These are phyloP conservation scores for Syngnathus scovelli DNA, from an alignment of 2,113 vertebrate species.

Conservation along the genomic window DNA sequence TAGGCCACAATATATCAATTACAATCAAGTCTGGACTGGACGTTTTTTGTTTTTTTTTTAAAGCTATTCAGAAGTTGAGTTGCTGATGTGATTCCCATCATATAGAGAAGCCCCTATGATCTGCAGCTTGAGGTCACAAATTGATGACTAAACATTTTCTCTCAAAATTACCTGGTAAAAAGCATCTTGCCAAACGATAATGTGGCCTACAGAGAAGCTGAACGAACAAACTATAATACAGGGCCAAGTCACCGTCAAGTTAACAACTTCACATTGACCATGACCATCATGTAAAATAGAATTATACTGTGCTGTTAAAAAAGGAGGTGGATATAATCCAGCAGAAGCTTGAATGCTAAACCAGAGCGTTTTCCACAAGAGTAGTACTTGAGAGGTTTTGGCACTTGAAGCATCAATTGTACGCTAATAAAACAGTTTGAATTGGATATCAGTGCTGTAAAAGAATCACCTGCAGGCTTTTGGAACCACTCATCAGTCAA, in stretches of 20 bases:
- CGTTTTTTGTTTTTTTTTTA: too few species aligned
- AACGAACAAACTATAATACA: neutral
- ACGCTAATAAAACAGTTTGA: conserved; percentile 59
- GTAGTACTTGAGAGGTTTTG: conserved; percentile 57
- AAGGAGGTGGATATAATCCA: conserved; percentile 31
- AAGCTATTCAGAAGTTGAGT: too few species aligned
- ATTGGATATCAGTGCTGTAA: conserved; percentile 56
- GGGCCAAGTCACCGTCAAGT: neutral
- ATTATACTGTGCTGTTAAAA: conserved; percentile 20
- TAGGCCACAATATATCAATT: too few species aligned
- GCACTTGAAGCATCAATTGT: conserved; percentile 54
- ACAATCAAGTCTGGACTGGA: too few species aligned
- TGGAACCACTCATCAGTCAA: conserved; percentile 63
- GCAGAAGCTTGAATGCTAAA: conserved; percentile 47
- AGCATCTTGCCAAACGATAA: neutral
- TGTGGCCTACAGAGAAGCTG: neutral
- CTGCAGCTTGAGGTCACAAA: neutral
- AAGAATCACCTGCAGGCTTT: conserved; percentile 70
- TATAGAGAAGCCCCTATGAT: too few species aligned
- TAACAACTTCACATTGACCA: neutral
- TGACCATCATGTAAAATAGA: conserved; percentile 2
- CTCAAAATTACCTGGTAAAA: neutral
- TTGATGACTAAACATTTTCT: neutral
- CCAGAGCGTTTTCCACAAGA: conserved; percentile 47
- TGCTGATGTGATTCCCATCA: too few species aligned